Base-by-base conservation (phyloP, 2,113 vertebrate species). In the Prunella himalayana region DNA sequence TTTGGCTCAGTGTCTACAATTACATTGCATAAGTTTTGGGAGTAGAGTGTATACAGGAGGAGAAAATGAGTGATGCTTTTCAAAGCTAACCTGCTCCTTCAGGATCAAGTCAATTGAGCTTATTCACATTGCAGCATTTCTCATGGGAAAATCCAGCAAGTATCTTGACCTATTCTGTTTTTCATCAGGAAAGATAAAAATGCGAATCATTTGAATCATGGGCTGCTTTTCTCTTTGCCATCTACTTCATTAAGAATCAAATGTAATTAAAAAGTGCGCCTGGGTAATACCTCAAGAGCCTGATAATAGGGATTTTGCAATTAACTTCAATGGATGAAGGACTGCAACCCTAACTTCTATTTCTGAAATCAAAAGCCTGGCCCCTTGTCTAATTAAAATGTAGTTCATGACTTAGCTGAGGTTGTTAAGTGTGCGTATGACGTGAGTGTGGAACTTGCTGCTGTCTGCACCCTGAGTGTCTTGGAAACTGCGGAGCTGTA, bases 221-320 rank as follows among this genome's bases (percentile, higher is more conserved):
- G 65, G 72, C 82, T 92, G 88, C 93, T 93, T 96, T 96, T 94
- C 77, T 95, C 15, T 95, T 93, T 92, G 64, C 50, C 72, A 86
- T 90, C 76, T 81, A 96, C 88, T 96, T 96, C 94, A 95, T 96
- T 96, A 96, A 92, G 92, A 96, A 88, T 75, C 76, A 95, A 84
- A 92, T 94, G 94, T 96, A 96, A 97, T 97, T 97, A 96, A 95
- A 96, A 93, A 96, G 65, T 95, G 93, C 50, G 72, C 64, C 76
- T 70, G 76, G 76, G 76, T 96, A 96, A 93, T 95, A 96, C 94
- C 88, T 96, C 92, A 88, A 93, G 90, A 92, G 90, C 80, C 56
- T 91, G 80, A 96, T 95, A 95, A 96, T 96, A 77, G 92, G 88
- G 92, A 83, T 90, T 92, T 95, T 95, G 93, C 92, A 97, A 96